Evolutionary conservation across 2,113 vertebrate genomes (phyloP), one percentile per base, ranked within the genome.

Genomic region (Sinosuthora webbiana): DNA sequence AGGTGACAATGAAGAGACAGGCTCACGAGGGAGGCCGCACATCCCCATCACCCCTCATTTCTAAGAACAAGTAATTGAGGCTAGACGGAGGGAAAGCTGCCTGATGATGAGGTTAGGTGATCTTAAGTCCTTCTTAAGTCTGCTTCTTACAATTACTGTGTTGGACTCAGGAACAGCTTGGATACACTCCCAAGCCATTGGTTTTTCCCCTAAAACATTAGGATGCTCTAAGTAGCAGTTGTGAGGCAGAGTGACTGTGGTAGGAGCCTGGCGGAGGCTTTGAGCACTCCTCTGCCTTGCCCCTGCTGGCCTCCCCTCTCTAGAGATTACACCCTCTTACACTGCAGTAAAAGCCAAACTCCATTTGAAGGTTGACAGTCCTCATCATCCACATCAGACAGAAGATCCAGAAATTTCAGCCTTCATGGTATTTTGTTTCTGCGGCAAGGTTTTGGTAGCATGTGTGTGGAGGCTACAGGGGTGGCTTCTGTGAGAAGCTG

Each of bases 321-420:
- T 3, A 30, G 21, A 55, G 76, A 64, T 79, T 37, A 79, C 57
- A 73, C 2, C 8, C 8, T 33, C 41, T 65, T 53, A 55, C 28
- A 42, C 2, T 55, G 52, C 37, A 71, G 42, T 56, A 83, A 79
- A 80, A 83, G 18, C 17, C 55, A 74, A 55, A 76, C 27, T 57
- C 31, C 45, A 42, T 56, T 69, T 85, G 41, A 13, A 65, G 20
- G 23, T 3, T 0, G 0, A 27, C 33, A 44, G n/a, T 41, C 44
- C 17, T 93, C n/a, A 30, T 4, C 37, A 33, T 64, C 52, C n/a
- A 14, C 10, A 47, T 59, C 33, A 90, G 39, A 53, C 25, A 68
- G 65, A 79, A 85, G 35, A 76, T 57, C 7, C 42, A 79, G 42
- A 45, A 55, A 65, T 69, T 95, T 62, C 65, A 41, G 13, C 44